These are phyloP conservation scores for Microtus richardsoni DNA, from an alignment of 2,113 vertebrate genomes.

Conservation along the genomic window DNA sequence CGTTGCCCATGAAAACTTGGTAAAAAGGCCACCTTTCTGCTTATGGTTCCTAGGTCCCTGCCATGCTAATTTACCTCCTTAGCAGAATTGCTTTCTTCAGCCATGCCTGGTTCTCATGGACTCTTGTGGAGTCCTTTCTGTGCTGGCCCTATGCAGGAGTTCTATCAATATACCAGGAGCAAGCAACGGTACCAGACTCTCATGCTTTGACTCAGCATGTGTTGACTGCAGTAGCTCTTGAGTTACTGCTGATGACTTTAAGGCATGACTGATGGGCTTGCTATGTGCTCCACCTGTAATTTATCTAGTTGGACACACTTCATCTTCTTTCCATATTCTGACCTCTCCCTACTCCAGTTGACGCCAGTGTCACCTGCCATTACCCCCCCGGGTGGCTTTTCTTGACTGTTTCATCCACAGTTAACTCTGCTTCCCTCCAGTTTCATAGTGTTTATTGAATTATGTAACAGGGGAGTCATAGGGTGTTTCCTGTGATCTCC, in stretches of 20 bases:
- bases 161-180: too few relatives aligned
- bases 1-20: neutral
- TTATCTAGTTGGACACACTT: too few relatives aligned
- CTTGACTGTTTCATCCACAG: neutral
- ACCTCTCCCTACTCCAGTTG: too few relatives aligned
- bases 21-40: neutral
- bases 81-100: neutral
- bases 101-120: neutral
- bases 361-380: neutral
- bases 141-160: accelerated
- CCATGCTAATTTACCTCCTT: accelerated
- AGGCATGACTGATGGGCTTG: neutral
- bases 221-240: neutral
- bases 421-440: neutral
- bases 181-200: accelerated
- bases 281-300: neutral
- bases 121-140: neutral
- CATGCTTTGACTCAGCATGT: neutral
- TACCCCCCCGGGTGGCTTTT: neutral
- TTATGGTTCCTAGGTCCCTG: neutral
- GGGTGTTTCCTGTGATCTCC: neutral
- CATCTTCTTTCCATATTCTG: neutral
- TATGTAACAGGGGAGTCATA: neutral
- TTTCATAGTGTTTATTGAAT: neutral
- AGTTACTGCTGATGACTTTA: neutral